Percentiles rank a stretch among this genome's conserved stretches.
Evolutionary conservation across 2,113 vertebrate species (phyloP).

Genomic region (Haliaeetus leucogaster): DNA sequence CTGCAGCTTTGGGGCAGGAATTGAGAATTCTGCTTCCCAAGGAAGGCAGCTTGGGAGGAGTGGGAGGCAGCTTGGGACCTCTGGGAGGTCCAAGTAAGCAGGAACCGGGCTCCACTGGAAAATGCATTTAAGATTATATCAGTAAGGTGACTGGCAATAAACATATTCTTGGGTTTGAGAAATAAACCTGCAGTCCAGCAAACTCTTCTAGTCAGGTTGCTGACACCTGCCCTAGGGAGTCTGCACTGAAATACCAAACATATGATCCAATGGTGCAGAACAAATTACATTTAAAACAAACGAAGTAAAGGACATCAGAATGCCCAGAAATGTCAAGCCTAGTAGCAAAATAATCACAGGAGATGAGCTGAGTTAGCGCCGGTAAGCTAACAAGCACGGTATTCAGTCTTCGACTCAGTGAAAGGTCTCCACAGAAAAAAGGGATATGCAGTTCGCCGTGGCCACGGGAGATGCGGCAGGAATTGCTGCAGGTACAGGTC

Average conservation of each 20-base stretch:
- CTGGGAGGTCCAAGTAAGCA: not conserved
- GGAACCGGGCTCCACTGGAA: not conserved
- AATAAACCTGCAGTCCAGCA: not conserved
- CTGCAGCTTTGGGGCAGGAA: not conserved
- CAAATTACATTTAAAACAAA: constrained; percentile 15
- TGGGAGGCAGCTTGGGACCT: not conserved
- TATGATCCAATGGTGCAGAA: not conserved
- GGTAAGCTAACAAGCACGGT: not conserved
- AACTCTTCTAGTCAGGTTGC: not conserved
- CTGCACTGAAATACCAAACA: not conserved
- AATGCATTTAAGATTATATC: not conserved
- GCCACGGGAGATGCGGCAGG: not conserved
- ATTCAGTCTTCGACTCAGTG: not conserved
- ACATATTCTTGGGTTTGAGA: not conserved
- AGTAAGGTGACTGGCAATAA: not conserved
- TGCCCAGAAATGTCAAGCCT: not conserved
- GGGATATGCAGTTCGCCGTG: not conserved
- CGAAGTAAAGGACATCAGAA: not conserved
- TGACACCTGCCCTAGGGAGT: not conserved
- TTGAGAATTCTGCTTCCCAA: not conserved
- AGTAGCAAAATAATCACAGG: not conserved
- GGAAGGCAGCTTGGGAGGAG: not conserved
- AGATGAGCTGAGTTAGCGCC: not conserved
- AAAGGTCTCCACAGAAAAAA: not conserved
- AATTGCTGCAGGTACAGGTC: not conserved